phyloP scores from a whole-genome alignment of 1,140 invertebrate genomes.

The Diplogasteroides magnus region DNA sequence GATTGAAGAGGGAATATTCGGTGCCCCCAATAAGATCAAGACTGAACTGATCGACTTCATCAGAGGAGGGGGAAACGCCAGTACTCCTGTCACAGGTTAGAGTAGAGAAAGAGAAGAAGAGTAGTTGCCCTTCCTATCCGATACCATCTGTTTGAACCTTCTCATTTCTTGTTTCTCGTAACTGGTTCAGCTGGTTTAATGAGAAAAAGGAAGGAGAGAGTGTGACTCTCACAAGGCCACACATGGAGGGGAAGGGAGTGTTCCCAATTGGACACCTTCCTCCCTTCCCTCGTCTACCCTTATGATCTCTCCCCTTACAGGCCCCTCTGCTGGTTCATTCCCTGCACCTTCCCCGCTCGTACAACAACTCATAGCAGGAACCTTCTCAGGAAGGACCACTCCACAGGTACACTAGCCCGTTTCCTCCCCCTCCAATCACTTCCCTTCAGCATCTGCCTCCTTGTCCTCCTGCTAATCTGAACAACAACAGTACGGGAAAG shows the following conservation, averaged over 20 bases:
- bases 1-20: slow-evolving; percentile 28
- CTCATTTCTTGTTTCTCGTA: not conserved
- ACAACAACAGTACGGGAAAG: not conserved
- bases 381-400: not conserved
- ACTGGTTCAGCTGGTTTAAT: not conserved
- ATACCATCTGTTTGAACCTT: not conserved
- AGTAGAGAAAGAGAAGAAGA: not conserved
- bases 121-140: too few relatives aligned
- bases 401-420: not conserved
- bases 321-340: not conserved
- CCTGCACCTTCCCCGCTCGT: slow-evolving; percentile 24
- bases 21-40: slow-evolving; percentile 26
- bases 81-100: slow-evolving; percentile 11
- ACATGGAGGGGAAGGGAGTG: not conserved
- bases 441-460: slow-evolving; percentile 15
- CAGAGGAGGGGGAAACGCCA: slow-evolving; percentile 27
- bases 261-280: not conserved
- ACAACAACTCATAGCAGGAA: slow-evolving; percentile 19
- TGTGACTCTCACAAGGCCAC: not conserved
- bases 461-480: not conserved
- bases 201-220: not conserved
- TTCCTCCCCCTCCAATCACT: not conserved
- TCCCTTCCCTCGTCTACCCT: not conserved
- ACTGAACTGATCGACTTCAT: slow-evolving; percentile 28
- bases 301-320: not conserved